These are phyloP conservation scores for Psix sp. DNA, from an alignment of 1,140 invertebrate species.

Conservation along the genomic window DNA sequence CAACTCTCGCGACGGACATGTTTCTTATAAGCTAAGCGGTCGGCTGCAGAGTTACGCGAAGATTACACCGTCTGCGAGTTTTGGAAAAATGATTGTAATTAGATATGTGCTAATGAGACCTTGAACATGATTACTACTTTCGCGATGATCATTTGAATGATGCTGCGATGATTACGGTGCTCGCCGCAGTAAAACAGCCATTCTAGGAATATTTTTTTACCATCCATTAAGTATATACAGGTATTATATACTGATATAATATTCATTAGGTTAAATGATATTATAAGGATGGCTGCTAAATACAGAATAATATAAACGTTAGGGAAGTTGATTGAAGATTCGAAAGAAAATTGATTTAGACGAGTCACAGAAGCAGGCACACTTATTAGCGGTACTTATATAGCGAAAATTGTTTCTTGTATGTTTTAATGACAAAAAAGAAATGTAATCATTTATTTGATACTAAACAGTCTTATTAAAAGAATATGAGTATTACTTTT, in stretches of 20 bases:
- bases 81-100: slow-evolving; percentile 49
- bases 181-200: slow-evolving; percentile 9
- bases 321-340: slow-evolving; percentile 12
- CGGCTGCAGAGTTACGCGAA: slow-evolving; percentile 45
- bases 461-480: too few species aligned
- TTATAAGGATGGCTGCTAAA: slow-evolving; percentile 10
- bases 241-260: slow-evolving; percentile 41
- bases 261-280: slow-evolving; percentile 49
- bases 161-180: slow-evolving; percentile 16
- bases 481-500: too few species aligned
- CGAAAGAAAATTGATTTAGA: slow-evolving; percentile 28
- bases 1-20: slow-evolving; percentile 13
- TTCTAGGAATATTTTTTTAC: slow-evolving; percentile 28
- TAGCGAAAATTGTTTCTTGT: too few species aligned
- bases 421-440: too few species aligned
- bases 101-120: slow-evolving; percentile 46
- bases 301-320: background rate
- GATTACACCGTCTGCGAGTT: slow-evolving; percentile 28
- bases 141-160: slow-evolving; percentile 23
- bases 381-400: slow-evolving; percentile 1
- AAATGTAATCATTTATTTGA: too few species aligned
- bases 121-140: slow-evolving; percentile 19
- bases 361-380: slow-evolving; percentile 14
- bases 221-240: slow-evolving; percentile 15
- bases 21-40: slow-evolving; percentile 13